Evolutionary conservation across 2,888 invertebrate genomes (phyloP), one percentile per base, ranked within the genome.

Genomic region (Luperina testacea): DNA sequence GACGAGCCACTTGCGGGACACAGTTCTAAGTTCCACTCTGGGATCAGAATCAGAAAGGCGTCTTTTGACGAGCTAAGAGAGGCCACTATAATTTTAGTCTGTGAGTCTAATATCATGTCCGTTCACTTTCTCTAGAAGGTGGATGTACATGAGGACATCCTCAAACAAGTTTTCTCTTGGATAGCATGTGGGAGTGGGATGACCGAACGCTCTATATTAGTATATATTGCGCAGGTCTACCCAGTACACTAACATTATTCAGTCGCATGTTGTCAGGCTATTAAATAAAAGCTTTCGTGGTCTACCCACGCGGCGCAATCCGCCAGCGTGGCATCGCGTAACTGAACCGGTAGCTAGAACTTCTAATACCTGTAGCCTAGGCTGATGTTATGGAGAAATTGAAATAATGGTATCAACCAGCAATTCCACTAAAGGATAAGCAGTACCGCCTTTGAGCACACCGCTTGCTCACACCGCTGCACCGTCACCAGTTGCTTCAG

Each of bases 271-370:
- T 38, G 4, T 17, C 17, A 0, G 13, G 38, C 82, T 51, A 85
- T 84, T 71, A 85, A 70, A 57, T 75, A 38, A 70, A 77, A 85
- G 78, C 27, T 69, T 85, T 75, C 82, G 74, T 84, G 81, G 24
- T 57, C 61, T 48, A 42, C 69, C 71, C 63, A 75, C 72, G 75
- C 65, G 7, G 63, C 17, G 67, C 42, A 67, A 59, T 38, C 51
- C 51, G n/a, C n/a, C 59, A 70, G 85, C 78, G 82, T 85, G 82
- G 85, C 85, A 84, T 84, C 85, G 84, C 84, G 78, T 63, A 69
- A 84, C 72, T 20, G 82, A 82, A 75, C 78, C 82, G 70, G 84
- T 81, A 85, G 82, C 61, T 59, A 27, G 69, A 51, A 72, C 69
- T 38, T 81, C 71, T 20, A 72, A 81, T 63, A 76, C 38, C 61